Evolutionary conservation across 2,113 vertebrate species (phyloP), one percentile per base, ranked within the genome.

Genomic region (Excalfactoria chinensis): DNA sequence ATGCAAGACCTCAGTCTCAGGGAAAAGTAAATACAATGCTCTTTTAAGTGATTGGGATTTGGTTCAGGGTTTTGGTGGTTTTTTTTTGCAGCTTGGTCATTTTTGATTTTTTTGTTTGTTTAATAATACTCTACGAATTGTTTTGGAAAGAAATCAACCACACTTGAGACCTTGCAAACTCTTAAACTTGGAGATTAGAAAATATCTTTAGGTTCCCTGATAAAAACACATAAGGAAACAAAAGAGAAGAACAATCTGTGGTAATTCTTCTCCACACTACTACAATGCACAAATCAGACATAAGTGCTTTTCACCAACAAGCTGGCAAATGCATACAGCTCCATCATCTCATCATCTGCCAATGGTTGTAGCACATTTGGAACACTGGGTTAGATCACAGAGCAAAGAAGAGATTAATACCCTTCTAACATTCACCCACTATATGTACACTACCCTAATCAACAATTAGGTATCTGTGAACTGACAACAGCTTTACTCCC

Each of bases 221-320:
- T 55, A 80, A 91, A 95, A 93, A 93, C 23, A 86, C 12, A 68
- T 48, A 78, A 68, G 18, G 10, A 40, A 34, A 84, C 51, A 80
- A 77, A 69, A 72, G 66, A 79, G 32, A 37, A 1, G 14, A 94
- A 32, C 22, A 34, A 9, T 81, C 35, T 2, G 30, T 44, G 8
- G 10, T 78, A 77, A 58, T 90, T 89, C 21, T 88, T 70, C 72
- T 72, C 60, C 17, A 12, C 3, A 13, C 34, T 35, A 79, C 32
- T 62, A 80, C 4, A 34, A 75, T n/a, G 74, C 8, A 75, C 37
- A 32, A 60, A 63, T 40, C 69, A 58, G 23, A 75, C 2, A 37
- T 15, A 35, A 85, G 19, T 48, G 35, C 8, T 95, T 84, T 81
- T 64, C 32, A 70, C 23, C 37, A 92, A 41, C 30, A 56, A 80